Evolutionary conservation across 2,797 vertebrate species (phyloP).

Genomic region (Tragelaphus eurycerus): DNA sequence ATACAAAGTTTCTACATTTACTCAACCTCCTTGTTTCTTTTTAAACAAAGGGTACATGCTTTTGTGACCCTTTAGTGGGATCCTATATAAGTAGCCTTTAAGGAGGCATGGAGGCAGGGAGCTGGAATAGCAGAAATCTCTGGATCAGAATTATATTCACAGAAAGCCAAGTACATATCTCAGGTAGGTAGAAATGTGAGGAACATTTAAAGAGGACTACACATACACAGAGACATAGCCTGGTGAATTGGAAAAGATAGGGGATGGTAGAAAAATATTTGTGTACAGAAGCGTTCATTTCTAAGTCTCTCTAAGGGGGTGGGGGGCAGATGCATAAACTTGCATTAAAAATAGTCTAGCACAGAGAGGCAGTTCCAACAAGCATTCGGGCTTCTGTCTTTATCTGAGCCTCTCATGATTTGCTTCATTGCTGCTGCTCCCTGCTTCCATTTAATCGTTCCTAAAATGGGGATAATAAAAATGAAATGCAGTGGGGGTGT

Average conservation of each 20-base stretch:
- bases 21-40: neutral
- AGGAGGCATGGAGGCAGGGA: neutral
- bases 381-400: conserved; percentile 50
- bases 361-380: conserved; percentile 4
- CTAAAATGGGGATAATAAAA: conserved; percentile 76
- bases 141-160: neutral
- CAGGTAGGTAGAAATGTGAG: neutral
- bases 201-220: neutral
- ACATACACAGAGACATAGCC: neutral
- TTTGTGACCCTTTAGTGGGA: neutral
- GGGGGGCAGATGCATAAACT: conserved; percentile 50
- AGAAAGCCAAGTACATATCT: neutral
- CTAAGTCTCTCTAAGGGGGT: neutral
- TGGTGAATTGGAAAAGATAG: neutral
- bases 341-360: conserved; percentile 62
- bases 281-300: neutral
- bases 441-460: conserved; percentile 70
- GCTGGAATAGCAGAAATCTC: neutral
- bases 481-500: conserved; percentile 68
- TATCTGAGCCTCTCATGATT: conserved; percentile 69
- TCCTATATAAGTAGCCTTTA: neutral
- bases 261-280: neutral
- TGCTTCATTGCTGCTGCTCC: conserved; percentile 72
- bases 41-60: neutral
- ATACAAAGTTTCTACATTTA: neutral